Conservation (phyloP, 2,888 invertebrate species). For the Epirrhoe tristata region DNA sequence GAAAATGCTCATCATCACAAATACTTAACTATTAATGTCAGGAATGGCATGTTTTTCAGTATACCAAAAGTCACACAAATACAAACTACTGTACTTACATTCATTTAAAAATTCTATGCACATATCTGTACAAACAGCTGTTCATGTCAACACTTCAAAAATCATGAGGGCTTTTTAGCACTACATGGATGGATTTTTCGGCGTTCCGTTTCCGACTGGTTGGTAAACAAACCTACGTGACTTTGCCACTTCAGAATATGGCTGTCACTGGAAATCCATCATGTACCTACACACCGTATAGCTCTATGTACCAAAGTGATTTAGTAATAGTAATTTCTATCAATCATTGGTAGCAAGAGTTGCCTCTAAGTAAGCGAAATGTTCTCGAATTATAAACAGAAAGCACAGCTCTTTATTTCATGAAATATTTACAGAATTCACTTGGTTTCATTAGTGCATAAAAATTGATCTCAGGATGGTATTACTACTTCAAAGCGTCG, state of each 20-base stretch:
- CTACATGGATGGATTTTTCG: conserved; percentile 25
- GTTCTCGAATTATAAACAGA: neutral
- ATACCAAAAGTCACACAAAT: neutral
- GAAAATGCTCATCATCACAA: too few relatives aligned
- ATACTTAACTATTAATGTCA: too few relatives aligned
- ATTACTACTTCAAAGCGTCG: neutral
- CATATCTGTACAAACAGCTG: conserved; percentile 7
- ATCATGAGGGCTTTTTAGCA: conserved; percentile 3
- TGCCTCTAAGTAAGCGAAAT: neutral
- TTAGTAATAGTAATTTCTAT: neutral
- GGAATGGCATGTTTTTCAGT: too few relatives aligned
- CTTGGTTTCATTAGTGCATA: conserved; percentile 16
- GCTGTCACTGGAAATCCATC: conserved; percentile 54
- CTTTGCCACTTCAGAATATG: conserved; percentile 57
- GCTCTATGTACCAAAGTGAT: neutral
- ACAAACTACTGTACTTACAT: conserved; percentile 11
- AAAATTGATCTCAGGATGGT: conserved; percentile 17
- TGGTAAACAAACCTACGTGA: conserved; percentile 63
- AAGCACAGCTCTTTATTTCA: conserved; percentile 6
- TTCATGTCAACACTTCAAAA: conserved; percentile 11
- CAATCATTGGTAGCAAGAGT: neutral
- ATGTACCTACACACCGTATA: conserved; percentile 5
- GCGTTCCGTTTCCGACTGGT: conserved; percentile 32
- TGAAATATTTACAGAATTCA: conserved; percentile 32
- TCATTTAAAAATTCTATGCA: conserved; percentile 8